Evolutionary conservation across 2,888 invertebrate genomes (phyloP), one percentile per base, ranked within the genome.

Genomic region (Drosophila lutescens): DNA sequence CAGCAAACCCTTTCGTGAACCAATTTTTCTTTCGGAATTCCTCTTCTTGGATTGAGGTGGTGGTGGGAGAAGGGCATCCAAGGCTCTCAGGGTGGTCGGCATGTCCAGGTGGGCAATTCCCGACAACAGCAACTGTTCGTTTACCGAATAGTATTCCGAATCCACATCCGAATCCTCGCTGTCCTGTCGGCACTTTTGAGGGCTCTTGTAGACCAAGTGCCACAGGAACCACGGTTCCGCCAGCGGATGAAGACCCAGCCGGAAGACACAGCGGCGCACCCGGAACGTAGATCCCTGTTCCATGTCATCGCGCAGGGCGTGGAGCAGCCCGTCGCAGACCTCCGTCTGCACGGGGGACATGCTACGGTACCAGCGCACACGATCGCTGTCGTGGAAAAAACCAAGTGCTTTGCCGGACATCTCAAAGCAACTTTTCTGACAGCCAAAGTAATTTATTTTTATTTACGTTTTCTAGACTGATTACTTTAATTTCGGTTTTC

Each of bases 111-210:
- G 91, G 3, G 89, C 84, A 8, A 92, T 91, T 0, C 77, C 73
- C 2, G 92, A 86, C 40, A 91, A 66, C 15, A 92, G 62, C n/a
- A 92, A 17, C 69, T 92, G 91, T 47, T 92, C 91, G 55, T 92
- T 92, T 12, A 80, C 13, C 2, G 78, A 79, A 43, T 85, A 91
- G 0, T 6, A 0, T 0, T 20, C 20, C 0, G 5, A 12, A 1
- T 38, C 53, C 0, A 4, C 8, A 1, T 38, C 53, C 2, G 6
- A 1, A 0, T 34, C 20, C 0, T 40, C 34, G 13, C 12, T 2
- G 1, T 26, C 26, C 6, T 54, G 44, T 1, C 15, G 13, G 34
- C 12, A 12, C 56, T 12, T 49, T 17, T 12, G 17, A 2, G 41
- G 17, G 3, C 34, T 20, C 38, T 83, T 90, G 50, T 91, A 92